Conservation (phyloP, 1,140 invertebrate species). For the Dendrolimus kikuchii region DNA sequence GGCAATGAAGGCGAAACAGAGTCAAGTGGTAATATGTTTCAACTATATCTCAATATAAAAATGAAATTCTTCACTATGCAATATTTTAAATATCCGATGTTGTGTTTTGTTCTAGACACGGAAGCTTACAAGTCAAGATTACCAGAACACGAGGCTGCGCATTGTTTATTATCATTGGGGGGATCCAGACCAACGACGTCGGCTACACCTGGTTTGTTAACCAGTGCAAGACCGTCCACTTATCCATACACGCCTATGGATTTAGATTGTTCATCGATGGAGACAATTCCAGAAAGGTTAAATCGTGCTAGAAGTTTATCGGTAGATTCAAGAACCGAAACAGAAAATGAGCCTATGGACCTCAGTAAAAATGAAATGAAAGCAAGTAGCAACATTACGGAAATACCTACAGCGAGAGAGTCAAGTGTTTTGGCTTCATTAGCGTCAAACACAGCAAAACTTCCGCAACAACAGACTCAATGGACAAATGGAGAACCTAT, state of each 20-base stretch:
- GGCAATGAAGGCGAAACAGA: conserved; percentile 79
- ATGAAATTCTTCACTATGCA: background rate
- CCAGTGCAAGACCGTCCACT: conserved; percentile 73
- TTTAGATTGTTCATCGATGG: conserved; percentile 37
- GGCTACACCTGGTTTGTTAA: conserved; percentile 71
- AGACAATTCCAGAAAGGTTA: conserved; percentile 40
- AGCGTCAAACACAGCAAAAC: conserved; percentile 76
- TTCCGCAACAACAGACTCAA: conserved; percentile 71
- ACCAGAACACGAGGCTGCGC: conserved; percentile 90
- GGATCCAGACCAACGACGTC: conserved; percentile 54
- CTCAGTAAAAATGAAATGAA: conserved; percentile 67
- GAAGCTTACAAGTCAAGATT: conserved; percentile 74
- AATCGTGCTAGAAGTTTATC: conserved; percentile 23
- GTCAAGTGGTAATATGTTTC: conserved; percentile 73
- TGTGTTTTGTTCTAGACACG: conserved; percentile 62
- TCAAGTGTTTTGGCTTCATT: conserved; percentile 76
- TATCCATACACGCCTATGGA: conserved; percentile 75
- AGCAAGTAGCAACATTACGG: conserved; percentile 41
- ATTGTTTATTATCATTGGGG: conserved; percentile 85
- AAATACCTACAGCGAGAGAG: conserved; percentile 76
- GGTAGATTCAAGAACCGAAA: conserved; percentile 34
- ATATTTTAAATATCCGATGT: conserved; percentile 2
- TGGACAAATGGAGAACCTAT: conserved; percentile 76
- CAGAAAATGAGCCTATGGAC: conserved; percentile 74
- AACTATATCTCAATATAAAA: background rate